Evolutionary conservation across 2,113 vertebrate genomes (phyloP), one percentile per base, ranked within the genome.

Genomic region (Manacus vitellinus): DNA sequence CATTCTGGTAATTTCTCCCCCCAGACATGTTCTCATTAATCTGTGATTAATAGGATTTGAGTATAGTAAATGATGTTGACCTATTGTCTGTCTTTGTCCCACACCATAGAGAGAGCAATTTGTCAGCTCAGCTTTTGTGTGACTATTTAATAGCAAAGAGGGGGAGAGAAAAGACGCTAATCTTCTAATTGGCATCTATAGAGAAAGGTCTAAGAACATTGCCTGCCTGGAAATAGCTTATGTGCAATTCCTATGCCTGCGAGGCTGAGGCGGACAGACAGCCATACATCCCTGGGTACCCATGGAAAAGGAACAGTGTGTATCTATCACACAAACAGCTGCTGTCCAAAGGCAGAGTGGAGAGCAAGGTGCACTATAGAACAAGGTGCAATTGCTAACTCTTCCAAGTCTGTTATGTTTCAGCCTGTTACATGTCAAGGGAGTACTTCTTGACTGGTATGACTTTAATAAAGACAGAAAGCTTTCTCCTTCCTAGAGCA

Each of bases 11-110:
- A 98, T 98, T 98, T 98, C 97, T 98, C 83, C 95, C 97, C 97
- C 97, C 91, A 98, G 98, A 98, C 98, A 97, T 98, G 97, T 97
- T 98, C 98, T 98, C 98, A 98, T 98, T 98, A 98, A 98, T 98
- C 98, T 98, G 97, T 98, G 98, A 98, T 98, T 98, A 98, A 98
- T 98, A 98, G 97, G 98, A 98, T 98, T 98, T 96, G 97, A 98
- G 97, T 97, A 97, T 97, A 97, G 97, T 98, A 98, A 98, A 98
- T 98, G 97, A 98, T 98, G 98, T 98, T 98, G 97, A 98, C 98
- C 97, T 98, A 98, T 98, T 98, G 98, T 98, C 98, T 98, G 98
- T 98, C 97, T 98, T 98, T 98, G 97, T 98, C 85, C 86, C 96
- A 97, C 96, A 96, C 95, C 96, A 95, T 86, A 96, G 97, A 98